Conservation (phyloP, 53 echinoderm and acorn worm species). For the Holothuria scabra region DNA sequence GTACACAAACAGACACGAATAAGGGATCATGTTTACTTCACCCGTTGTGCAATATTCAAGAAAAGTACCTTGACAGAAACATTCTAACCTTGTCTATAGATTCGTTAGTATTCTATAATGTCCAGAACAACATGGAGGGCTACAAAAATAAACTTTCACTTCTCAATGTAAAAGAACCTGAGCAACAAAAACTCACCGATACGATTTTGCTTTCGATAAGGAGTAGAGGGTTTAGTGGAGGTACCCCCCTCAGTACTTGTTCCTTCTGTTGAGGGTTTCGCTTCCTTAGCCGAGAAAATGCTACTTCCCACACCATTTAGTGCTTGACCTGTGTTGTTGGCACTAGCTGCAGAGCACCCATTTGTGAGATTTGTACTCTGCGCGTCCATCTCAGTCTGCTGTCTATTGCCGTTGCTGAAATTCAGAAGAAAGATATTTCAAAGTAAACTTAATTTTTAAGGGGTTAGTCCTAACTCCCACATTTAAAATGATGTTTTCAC, state of each 20-base stretch:
- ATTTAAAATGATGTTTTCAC: no score
- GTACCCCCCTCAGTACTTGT: not conserved
- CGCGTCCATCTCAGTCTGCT: slow-evolving; percentile 5
- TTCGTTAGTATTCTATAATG: no score
- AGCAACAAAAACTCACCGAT: slow-evolving; percentile 20
- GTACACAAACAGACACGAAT: no score
- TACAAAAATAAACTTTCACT: not conserved
- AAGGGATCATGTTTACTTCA: no score
- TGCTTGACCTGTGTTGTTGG: slow-evolving; percentile 4
- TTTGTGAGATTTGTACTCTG: slow-evolving; percentile 10
- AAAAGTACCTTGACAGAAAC: no score
- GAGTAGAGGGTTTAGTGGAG: slow-evolving; percentile 35
- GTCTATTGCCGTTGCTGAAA: no score
- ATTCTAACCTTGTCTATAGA: no score
- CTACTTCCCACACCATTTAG: slow-evolving; percentile 25
- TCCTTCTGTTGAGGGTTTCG: slow-evolving; percentile 13
- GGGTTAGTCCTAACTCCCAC: no score
- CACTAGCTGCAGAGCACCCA: slow-evolving; percentile 24
- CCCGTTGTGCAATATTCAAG: no score
- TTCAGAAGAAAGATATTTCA: no score
- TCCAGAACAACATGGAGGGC: no score
- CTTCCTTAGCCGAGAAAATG: not conserved
- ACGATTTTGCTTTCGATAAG: slow-evolving; percentile 29
- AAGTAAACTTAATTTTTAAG: no score
- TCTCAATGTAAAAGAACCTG: not conserved